These are phyloP conservation scores for Ethmia dodecea DNA, from an alignment of 2,888 invertebrate species.

Conservation along the genomic window DNA sequence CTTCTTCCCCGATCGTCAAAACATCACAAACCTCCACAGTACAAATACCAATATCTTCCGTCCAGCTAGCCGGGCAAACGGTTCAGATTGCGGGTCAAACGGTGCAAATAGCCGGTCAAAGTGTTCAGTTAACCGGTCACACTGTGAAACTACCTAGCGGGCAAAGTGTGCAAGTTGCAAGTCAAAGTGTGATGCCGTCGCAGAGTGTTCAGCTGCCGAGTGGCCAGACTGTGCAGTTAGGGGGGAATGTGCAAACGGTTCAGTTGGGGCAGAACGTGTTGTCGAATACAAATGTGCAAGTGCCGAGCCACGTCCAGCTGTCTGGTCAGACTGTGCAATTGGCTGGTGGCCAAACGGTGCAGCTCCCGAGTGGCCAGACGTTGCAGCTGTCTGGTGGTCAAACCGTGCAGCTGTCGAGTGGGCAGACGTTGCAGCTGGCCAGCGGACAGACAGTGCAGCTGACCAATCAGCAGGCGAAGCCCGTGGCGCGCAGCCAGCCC, in stretches of 20 bases:
- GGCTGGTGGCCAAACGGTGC: constrained; percentile 47
- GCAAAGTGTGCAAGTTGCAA: constrained; percentile 43
- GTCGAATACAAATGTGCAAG: constrained; percentile 35
- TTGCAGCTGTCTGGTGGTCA: constrained; percentile 55
- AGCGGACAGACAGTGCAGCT: constrained; percentile 57
- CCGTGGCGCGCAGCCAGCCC: constrained; percentile 44
- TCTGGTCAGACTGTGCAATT: constrained; percentile 25
- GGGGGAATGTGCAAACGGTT: constrained; percentile 40
- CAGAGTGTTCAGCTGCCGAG: constrained; percentile 50
- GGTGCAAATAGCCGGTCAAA: constrained; percentile 42
- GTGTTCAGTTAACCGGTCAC: constrained; percentile 48
- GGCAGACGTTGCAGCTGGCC: constrained; percentile 53
- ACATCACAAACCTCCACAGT: constrained; percentile 41
- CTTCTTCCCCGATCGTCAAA: constrained; percentile 35
- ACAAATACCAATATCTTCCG: constrained; percentile 57
- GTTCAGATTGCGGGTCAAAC: constrained; percentile 67
- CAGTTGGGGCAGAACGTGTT: constrained; percentile 38
- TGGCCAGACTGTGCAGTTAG: constrained; percentile 52
- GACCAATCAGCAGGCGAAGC: constrained; percentile 50
- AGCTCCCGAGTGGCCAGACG: constrained; percentile 70
- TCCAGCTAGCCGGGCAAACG: constrained; percentile 56
- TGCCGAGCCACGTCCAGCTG: constrained; percentile 30
- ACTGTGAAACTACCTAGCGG: constrained; percentile 55
- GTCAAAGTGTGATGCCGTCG: constrained; percentile 47
- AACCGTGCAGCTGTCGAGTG: constrained; percentile 51